Evolutionary conservation across 1,140 invertebrate genomes (phyloP), one percentile per base, ranked within the genome.

Genomic region (Drosophila bocqueti): DNA sequence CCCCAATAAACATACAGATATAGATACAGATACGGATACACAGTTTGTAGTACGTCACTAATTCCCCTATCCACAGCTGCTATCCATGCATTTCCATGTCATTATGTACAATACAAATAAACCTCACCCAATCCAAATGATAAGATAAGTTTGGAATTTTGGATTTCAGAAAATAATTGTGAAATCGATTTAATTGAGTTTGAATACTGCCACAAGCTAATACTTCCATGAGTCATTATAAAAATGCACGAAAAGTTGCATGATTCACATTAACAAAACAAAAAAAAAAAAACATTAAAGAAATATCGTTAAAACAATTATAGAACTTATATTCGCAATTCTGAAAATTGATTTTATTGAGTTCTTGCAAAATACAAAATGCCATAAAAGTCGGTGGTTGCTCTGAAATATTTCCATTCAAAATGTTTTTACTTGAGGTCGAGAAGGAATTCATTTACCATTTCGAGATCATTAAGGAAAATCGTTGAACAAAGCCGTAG

Each of bases 61-160:
- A 15, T 67, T 40, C 18, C 45, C 40, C 60, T 29, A 47, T 21
- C 15, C 24, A 31, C 21, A 60, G 38, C 65, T 71, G 31, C 50
- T 57, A 67, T 50, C 47, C 18, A 36, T 49, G 65, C 60, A 79
- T 83, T 80, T 81, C 66, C 76, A 65, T 80, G 49, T 50, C 50
- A 18, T 34, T 38, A 16, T 24, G 10, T 55, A 55, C 15, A 38
- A 9, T 55, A 55, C 15, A 55, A 9, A 50, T 43, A 66, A 55
- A 31, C 31, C 18, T 36, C 31, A 67, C 36, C 42, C 62, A 54
- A 24, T 40, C 54, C 60, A 65, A 68, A 69, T 49, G 80, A 89
- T 89, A 78, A 83, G 64, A 89, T 87, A 86, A 86, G 55, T 50
- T 47, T 55, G n/a, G 50, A 38, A 36, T 65, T 36, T 26, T 13